phyloP scores from a whole-genome alignment of 1,140 invertebrate species.

The Yoshiicerus persimilis region DNA sequence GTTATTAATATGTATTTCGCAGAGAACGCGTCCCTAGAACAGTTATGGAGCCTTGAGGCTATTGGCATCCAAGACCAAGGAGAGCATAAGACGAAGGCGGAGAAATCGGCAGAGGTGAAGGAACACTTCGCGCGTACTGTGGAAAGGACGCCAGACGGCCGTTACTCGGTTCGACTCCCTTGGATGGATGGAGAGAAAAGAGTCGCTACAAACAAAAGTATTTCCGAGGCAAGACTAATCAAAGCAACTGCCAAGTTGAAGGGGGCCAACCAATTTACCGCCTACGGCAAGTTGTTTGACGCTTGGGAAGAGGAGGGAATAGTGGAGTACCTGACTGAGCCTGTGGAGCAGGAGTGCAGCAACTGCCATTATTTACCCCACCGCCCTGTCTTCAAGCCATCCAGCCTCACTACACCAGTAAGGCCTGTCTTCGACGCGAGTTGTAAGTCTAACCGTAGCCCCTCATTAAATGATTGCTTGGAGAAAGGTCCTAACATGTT shows the following conservation, averaged over 20 bases:
- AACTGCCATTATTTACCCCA: too few relatives aligned
- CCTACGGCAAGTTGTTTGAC: constrained; percentile 19
- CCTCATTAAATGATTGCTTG: constrained; percentile 54
- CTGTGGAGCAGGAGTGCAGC: too few relatives aligned
- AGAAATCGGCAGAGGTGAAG: background rate
- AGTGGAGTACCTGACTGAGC: background rate
- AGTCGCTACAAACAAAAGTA: background rate
- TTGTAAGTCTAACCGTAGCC: constrained; percentile 40
- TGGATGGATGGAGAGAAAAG: constrained; percentile 23
- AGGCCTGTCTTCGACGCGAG: constrained; percentile 50
- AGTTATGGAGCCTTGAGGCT: too few relatives aligned
- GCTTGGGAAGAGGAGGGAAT: constrained; percentile 45
- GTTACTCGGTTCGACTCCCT: constrained; percentile 27
- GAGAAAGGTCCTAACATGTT: constrained; percentile 55
- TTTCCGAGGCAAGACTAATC: background rate
- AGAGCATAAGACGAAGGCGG: too few relatives aligned
- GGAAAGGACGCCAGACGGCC: background rate
- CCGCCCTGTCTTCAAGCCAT: too few relatives aligned
- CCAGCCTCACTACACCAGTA: constrained; percentile 39
- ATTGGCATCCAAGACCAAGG: too few relatives aligned
- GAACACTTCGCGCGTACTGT: constrained; percentile 24
- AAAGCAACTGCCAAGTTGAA: constrained; percentile 24
- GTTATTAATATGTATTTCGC: too few relatives aligned
- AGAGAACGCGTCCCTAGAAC: too few relatives aligned
- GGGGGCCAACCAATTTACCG: background rate